These are phyloP conservation scores for Drosophila prosaltans DNA, from an alignment of 1,140 invertebrate species.

Conservation along the genomic window DNA sequence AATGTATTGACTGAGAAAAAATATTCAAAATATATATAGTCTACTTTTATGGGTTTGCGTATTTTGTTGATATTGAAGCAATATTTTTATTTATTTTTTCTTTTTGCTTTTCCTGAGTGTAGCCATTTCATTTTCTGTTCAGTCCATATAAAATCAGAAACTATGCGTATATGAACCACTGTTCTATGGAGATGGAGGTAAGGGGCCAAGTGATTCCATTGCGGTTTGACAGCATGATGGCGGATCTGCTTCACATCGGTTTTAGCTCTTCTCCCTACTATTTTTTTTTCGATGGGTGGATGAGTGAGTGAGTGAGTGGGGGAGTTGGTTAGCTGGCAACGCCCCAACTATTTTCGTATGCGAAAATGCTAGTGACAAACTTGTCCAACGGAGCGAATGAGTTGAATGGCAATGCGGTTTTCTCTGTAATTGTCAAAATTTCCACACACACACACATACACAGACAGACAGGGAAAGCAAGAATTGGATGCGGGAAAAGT, in stretches of 20 bases:
- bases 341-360: conserved; percentile 35
- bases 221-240: conserved; percentile 54
- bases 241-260: conserved; percentile 15
- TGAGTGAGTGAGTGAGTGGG: background rate
- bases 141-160: background rate
- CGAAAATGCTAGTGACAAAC: conserved; percentile 32
- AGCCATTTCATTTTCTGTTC: background rate
- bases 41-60: no score
- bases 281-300: conserved; percentile 18
- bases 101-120: background rate
- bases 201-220: conserved; percentile 50
- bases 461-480: background rate
- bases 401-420: conserved; percentile 51
- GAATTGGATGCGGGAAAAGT: conserved; percentile 20
- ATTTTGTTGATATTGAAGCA: no score
- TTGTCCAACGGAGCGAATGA: conserved; percentile 9
- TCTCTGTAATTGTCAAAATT: conserved; percentile 63
- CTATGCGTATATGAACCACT: conserved; percentile 4
- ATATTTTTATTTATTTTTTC: no score
- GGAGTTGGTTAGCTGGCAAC: conserved; percentile 11
- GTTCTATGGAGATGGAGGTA: background rate
- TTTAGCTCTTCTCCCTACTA: conserved; percentile 10
- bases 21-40: no score
- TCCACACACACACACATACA: conserved; percentile 27
- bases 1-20: no score